These are phyloP conservation scores for Amiota minor DNA, from an alignment of 2,888 invertebrate genomes.

Conservation along the genomic window DNA sequence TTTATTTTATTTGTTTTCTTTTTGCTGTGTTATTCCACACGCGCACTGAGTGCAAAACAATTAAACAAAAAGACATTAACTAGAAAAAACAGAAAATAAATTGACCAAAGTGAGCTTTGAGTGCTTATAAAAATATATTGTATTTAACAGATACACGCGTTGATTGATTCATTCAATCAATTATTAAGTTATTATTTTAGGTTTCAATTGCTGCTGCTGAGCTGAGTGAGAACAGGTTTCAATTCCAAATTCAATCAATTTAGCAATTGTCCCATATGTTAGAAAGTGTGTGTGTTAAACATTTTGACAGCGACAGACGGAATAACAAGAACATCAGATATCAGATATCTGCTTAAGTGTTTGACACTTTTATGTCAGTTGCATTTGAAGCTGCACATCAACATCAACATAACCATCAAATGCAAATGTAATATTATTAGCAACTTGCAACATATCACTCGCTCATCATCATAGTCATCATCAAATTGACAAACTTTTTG, in stretches of 20 bases:
- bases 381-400: conserved; percentile 2
- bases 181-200: background rate
- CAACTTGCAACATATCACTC: background rate
- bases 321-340: background rate
- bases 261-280: background rate
- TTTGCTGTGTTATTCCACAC: background rate
- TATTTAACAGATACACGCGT: conserved; percentile 3
- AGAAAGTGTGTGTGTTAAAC: conserved; percentile 23
- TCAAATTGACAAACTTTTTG: background rate
- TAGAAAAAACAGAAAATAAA: background rate
- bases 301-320: conserved; percentile 1
- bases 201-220: background rate
- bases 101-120: too few species aligned
- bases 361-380: conserved; percentile 20
- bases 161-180: conserved; percentile 9
- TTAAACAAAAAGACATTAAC: background rate
- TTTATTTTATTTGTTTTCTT: background rate
- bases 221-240: background rate
- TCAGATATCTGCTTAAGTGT: background rate
- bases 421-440: background rate
- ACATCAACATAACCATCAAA: background rate
- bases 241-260: background rate
- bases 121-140: too few species aligned
- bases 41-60: conserved; percentile 1
- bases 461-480: background rate